Percentiles rank a stretch among this genome's conserved stretches.
These are phyloP conservation scores for Eupithecia subumbrata DNA, from an alignment of 2,888 invertebrate genomes.

Conservation along the genomic window DNA sequence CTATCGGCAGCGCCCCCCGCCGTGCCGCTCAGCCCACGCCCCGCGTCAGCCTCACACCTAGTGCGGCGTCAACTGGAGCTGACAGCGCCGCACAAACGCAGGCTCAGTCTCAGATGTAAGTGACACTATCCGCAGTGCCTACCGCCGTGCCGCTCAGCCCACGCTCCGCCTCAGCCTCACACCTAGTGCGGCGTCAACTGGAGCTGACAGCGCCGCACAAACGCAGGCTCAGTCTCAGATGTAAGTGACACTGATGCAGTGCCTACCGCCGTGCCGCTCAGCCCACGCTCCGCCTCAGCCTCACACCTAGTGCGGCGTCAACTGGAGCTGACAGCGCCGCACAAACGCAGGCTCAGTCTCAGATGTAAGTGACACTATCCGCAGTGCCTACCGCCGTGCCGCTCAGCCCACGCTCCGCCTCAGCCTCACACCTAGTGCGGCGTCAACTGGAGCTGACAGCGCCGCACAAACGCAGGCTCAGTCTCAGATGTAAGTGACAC, in stretches of 20 bases:
- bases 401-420: constrained; percentile 63
- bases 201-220: constrained; percentile 64
- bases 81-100: constrained; percentile 59
- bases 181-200: constrained; percentile 68
- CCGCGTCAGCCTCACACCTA: constrained; percentile 72
- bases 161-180: constrained; percentile 75
- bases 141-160: constrained; percentile 49
- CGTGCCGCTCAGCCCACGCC: constrained; percentile 59
- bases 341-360: constrained; percentile 68
- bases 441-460: constrained; percentile 67
- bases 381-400: constrained; percentile 37
- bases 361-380: constrained; percentile 60
- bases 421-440: constrained; percentile 71
- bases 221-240: constrained; percentile 68
- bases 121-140: constrained; percentile 25
- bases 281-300: constrained; percentile 72
- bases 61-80: constrained; percentile 72
- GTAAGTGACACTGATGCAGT: constrained; percentile 56
- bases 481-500: constrained; percentile 66
- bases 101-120: constrained; percentile 74
- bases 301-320: constrained; percentile 71
- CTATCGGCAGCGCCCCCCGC: neutral
- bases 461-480: constrained; percentile 64
- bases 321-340: constrained; percentile 63
- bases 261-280: constrained; percentile 41